Conservation (phyloP, 2,888 invertebrate species). For the Argyresthia albistria region DNA sequence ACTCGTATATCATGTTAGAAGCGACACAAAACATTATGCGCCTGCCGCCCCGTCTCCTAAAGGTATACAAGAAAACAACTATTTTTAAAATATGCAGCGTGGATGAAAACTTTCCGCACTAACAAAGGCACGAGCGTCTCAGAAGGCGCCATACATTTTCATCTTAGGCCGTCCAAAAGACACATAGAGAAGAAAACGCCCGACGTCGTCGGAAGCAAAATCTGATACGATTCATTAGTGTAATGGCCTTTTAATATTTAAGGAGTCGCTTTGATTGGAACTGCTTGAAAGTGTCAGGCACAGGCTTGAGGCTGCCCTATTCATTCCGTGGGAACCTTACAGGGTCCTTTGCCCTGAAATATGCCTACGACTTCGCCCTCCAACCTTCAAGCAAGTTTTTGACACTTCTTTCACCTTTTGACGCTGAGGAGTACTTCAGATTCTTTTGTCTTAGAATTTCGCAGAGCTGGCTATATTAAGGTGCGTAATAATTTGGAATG, state of each 20-base stretch:
- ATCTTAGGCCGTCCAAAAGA: constrained; percentile 46
- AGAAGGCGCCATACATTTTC: constrained; percentile 19
- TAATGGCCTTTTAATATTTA: constrained; percentile 71
- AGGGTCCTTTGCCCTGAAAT: constrained; percentile 19
- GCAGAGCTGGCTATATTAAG: too few species aligned
- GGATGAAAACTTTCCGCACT: constrained; percentile 24
- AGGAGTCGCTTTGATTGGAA: constrained; percentile 60
- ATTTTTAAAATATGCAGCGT: constrained; percentile 26
- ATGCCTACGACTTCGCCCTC: constrained; percentile 16
- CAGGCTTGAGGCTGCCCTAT: constrained; percentile 34
- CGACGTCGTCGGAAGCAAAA: constrained; percentile 41
- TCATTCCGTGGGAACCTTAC: constrained; percentile 18
- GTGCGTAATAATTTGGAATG: too few species aligned
- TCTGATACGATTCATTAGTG: constrained; percentile 73
- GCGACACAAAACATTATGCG: background rate
- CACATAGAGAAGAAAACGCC: constrained; percentile 36
- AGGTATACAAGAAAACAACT: constrained; percentile 11
- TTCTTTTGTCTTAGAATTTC: too few species aligned
- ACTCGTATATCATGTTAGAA: background rate
- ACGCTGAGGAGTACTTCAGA: background rate
- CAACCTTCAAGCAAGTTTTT: constrained; percentile 23
- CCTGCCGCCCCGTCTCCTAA: background rate
- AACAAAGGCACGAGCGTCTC: constrained; percentile 24
- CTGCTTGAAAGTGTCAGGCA: constrained; percentile 50
- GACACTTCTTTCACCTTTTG: constrained; percentile 10